Conservation (phyloP, 1,140 invertebrate species). For the Sycophaga agraensis region DNA sequence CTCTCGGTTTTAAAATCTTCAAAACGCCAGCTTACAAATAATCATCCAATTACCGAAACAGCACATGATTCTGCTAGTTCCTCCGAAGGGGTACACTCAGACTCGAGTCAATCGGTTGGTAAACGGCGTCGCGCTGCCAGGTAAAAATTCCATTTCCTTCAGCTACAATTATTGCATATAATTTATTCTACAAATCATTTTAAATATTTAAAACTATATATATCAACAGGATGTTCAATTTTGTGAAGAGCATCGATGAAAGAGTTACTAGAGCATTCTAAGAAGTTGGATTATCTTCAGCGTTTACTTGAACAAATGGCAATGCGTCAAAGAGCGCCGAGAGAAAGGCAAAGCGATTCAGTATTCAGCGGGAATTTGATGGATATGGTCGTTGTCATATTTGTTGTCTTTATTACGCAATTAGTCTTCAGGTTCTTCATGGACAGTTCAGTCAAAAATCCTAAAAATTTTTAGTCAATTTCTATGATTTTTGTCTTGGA, state of each 20-base stretch:
- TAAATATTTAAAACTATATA: too few species aligned
- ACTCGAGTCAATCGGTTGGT: conserved; percentile 56
- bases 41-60: conserved; percentile 50
- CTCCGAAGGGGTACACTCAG: conserved; percentile 55
- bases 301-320: conserved; percentile 51
- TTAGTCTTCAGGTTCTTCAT: conserved; percentile 48
- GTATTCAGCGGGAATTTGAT: conserved; percentile 47
- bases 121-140: conserved; percentile 48
- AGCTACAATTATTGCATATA: too few species aligned
- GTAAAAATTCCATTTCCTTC: conserved; percentile 31
- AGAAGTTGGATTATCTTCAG: conserved; percentile 55
- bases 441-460: conserved; percentile 8
- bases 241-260: conserved; percentile 50
- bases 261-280: conserved; percentile 47
- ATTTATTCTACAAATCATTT: too few species aligned
- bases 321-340: conserved; percentile 47
- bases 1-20: conserved; percentile 56
- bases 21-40: conserved; percentile 53
- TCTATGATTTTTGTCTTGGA: not conserved
- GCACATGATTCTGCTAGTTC: conserved; percentile 57
- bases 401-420: conserved; percentile 49
- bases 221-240: conserved; percentile 41
- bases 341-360: conserved; percentile 42
- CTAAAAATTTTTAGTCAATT: conserved; percentile 40
- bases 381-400: conserved; percentile 49